Evolutionary conservation across 2,113 vertebrate genomes (phyloP).

Genomic region (Paralichthys olivaceus): DNA sequence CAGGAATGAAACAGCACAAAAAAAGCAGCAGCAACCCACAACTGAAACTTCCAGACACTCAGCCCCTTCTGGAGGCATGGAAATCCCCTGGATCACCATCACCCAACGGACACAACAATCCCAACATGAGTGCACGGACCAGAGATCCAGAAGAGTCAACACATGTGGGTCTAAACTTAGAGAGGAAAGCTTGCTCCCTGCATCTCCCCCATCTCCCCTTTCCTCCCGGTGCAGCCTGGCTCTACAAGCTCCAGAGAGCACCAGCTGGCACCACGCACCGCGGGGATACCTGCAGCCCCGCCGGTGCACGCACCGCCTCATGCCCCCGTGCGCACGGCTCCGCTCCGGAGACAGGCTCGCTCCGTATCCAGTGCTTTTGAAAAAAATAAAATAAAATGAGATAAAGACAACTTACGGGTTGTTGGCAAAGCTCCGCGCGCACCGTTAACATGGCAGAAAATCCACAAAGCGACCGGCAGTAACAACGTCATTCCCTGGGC

Average conservation of each 20-base stretch:
- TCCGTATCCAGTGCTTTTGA: background rate
- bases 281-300: slow-evolving; percentile 41
- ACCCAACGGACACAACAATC: background rate
- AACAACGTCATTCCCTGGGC: slow-evolving; percentile 64
- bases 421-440: slow-evolving; percentile 79
- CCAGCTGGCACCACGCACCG: slow-evolving; percentile 18
- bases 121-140: background rate
- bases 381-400: background rate
- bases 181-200: background rate
- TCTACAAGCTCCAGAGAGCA: slow-evolving; percentile 3
- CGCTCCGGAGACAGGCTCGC: slow-evolving; percentile 22
- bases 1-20: background rate
- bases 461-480: slow-evolving; percentile 75
- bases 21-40: too few species aligned
- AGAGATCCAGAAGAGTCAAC: slow-evolving; percentile 5
- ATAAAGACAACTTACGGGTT: slow-evolving; percentile 81
- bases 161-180: slow-evolving; percentile 40
- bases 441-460: slow-evolving; percentile 75
- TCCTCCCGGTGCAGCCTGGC: background rate
- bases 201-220: background rate
- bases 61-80: background rate
- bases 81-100: background rate
- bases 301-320: slow-evolving; percentile 10
- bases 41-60: too few species aligned
- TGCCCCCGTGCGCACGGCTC: background rate